A percentile compares a stretch with the other conserved stretches of the same genome.
Evolutionary conservation across 2,888 invertebrate genomes (phyloP).

Genomic region (Pycnomerus fuliginosus): DNA sequence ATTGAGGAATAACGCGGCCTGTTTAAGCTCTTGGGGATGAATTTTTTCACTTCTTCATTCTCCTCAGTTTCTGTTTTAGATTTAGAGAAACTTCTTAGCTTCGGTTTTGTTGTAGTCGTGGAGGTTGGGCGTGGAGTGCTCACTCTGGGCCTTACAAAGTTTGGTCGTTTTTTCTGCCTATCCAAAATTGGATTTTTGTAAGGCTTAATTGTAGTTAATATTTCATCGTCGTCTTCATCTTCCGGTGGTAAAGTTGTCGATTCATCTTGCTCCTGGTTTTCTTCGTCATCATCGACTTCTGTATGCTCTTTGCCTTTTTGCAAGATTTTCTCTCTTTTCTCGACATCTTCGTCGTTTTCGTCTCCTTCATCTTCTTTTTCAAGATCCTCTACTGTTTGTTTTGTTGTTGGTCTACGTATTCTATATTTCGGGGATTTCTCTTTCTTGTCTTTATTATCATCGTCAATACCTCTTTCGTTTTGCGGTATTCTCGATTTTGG

Average conservation of each 20-base stretch:
- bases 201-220: constrained; percentile 3
- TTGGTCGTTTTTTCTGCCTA: constrained; percentile 5
- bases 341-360: no score
- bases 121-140: constrained; percentile 9
- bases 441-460: not conserved
- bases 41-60: constrained; percentile 7
- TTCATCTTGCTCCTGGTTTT: not conserved
- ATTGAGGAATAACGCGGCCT: not conserved
- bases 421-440: not conserved
- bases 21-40: constrained; percentile 14
- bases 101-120: constrained; percentile 6
- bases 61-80: constrained; percentile 10
- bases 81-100: constrained; percentile 5
- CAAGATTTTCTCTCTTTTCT: no score
- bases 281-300: no score
- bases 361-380: not conserved
- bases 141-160: constrained; percentile 13
- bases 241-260: constrained; percentile 25
- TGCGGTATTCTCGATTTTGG: not conserved
- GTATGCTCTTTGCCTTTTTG: no score
- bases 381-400: not conserved
- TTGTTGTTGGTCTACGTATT: not conserved
- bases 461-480: not conserved
- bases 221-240: constrained; percentile 7
- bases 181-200: constrained; percentile 14